Evolutionary conservation across 1,140 invertebrate species (phyloP).

Genomic region (Ladona fulva): DNA sequence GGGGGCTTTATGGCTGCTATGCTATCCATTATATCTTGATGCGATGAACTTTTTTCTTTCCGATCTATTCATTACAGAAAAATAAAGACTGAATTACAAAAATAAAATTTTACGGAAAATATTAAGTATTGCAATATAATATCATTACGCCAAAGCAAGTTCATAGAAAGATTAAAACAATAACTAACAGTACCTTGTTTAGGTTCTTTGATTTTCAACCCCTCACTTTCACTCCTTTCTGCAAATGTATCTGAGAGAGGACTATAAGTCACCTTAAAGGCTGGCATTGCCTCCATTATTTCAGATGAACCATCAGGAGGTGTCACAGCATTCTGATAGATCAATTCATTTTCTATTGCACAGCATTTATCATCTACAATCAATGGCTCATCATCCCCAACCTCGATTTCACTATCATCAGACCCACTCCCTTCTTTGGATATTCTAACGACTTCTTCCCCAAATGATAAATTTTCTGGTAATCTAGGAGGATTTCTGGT

Average conservation of each 20-base stretch:
- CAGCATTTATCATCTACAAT: conserved; percentile 10
- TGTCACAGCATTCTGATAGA: no score
- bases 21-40: conserved; percentile 23
- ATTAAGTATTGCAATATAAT: no score
- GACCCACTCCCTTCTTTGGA: conserved; percentile 34
- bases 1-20: conserved; percentile 36
- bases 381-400: conserved; percentile 38
- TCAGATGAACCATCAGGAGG: no score
- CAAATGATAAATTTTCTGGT: conserved; percentile 40
- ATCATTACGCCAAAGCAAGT: no score
- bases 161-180: no score
- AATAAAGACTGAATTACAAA: no score
- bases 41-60: conserved; percentile 15
- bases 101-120: no score
- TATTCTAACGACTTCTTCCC: conserved; percentile 46
- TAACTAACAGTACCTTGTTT: conserved; percentile 11
- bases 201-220: conserved; percentile 20
- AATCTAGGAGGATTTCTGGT: background rate
- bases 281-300: no score
- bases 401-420: conserved; percentile 46
- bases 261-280: no score
- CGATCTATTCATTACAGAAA: background rate
- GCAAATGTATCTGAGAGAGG: background rate
- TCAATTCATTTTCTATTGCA: no score
- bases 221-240: conserved; percentile 13